Base-by-base conservation (phyloP, 2,113 vertebrate species). In the Thunnus thynnus region DNA sequence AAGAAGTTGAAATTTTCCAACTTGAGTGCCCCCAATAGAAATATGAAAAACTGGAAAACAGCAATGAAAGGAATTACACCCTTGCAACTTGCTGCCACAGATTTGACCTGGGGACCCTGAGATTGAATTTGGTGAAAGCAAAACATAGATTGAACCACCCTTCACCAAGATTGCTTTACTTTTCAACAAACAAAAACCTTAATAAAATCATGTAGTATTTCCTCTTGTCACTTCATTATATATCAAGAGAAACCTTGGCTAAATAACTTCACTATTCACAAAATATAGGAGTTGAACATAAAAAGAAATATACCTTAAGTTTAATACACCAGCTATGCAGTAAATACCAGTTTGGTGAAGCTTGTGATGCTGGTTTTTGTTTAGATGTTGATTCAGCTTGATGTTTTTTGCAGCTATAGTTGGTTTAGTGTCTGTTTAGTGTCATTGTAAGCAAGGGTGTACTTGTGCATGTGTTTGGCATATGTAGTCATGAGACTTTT, bases 361-460 rank as follows among this genome's bases (percentile, higher is more conserved):
- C 18, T 10, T 20, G 25, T 27, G 36, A 50, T 48, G 52, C 4
- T n/a, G 44, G 22, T 44, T 36, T 30, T 17, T 16, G 36, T 41
- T 41, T 5, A 41, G 36, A 41, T 41, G 36, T 41, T 41, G 6
- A 41, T 41, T 41, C 36, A 41, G 36, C 7, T 41, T 41, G 36
- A 41, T 41, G 8, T 10, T 41, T n/a, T 52, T 22, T 61, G 20
- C 50, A 25, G 32, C 17, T 65, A 18, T 46, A 30, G 52, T n/a
- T 47, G 52, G 32, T 27, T 60, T 17, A 13, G 41, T 65, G 20
- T 64, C 27, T 51, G 69, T 72, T 65, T 20, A 41, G 46, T 76
- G 64, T 76, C 41, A 63, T n/a, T 58, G 22, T 47, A 51, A 5
- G 44, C 46, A 8, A 66, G 1, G 11, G 2, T 66, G 14, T 11